Conservation (phyloP, 2,888 invertebrate genomes). For the Crossocerus cetratus region DNA sequence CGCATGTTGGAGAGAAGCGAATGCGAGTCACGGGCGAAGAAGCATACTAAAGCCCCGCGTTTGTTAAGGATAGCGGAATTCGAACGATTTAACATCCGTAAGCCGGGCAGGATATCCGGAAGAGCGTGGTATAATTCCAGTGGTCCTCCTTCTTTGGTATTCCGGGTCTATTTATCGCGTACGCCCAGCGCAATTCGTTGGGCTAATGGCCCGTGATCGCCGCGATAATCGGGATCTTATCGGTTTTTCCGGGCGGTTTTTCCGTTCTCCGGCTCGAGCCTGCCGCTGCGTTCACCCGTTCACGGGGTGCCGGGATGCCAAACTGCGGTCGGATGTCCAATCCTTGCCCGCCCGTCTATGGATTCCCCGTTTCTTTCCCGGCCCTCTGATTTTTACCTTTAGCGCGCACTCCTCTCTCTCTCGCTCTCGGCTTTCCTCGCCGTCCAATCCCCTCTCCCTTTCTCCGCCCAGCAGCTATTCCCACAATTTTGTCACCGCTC, state of each 20-base stretch:
- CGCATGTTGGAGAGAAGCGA: too few species aligned
- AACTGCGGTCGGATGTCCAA: constrained; percentile 25
- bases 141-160: constrained; percentile 26
- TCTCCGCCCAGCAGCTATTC: background rate
- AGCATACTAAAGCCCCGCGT: too few species aligned
- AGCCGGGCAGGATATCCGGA: constrained; percentile 13
- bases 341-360: constrained; percentile 12
- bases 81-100: background rate
- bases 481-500: constrained; percentile 23
- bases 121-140: constrained; percentile 30
- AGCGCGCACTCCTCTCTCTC: background rate
- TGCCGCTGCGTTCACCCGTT: background rate
- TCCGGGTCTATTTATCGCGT: constrained; percentile 42
- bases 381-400: too few species aligned
- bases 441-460: constrained; percentile 4
- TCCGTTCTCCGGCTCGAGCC: constrained; percentile 2
- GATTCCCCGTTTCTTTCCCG: constrained; percentile 6
- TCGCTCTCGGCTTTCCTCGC: background rate
- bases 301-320: constrained; percentile 2
- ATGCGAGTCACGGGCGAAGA: too few species aligned
- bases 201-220: constrained; percentile 48
- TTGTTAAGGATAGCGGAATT: too few species aligned
- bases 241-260: constrained; percentile 35
- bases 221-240: constrained; percentile 50
- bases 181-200: constrained; percentile 29